Conservation (phyloP, 1,140 invertebrate genomes). For the Teleopsis dalmanni region DNA sequence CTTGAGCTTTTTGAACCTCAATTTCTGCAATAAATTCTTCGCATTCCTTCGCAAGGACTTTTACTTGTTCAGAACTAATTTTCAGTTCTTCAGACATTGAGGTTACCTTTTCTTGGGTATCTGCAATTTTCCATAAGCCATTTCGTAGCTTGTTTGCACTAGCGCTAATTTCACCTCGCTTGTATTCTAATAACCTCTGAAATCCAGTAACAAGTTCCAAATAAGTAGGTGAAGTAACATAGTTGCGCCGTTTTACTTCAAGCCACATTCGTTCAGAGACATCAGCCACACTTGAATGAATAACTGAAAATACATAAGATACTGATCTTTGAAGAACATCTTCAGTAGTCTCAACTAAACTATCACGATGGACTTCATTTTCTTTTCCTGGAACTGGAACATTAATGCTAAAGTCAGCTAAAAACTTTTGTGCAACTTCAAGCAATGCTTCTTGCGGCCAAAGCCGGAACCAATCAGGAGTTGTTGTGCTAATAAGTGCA, state of each 20-base stretch:
- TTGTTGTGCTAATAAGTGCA: conserved; percentile 74
- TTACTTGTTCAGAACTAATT: conserved; percentile 60
- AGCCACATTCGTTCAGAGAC: conserved; percentile 61
- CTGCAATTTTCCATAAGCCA: conserved; percentile 71
- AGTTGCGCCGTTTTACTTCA: conserved; percentile 74
- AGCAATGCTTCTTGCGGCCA: conserved; percentile 81
- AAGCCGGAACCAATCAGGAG: conserved; percentile 81
- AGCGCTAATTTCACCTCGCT: conserved; percentile 59
- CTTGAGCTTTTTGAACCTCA: conserved; percentile 66
- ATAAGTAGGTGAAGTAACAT: conserved; percentile 80
- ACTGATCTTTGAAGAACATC: conserved; percentile 54
- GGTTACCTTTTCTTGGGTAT: conserved; percentile 64
- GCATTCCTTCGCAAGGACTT: conserved; percentile 36
- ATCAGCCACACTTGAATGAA: conserved; percentile 67
- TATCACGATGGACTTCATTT: conserved; percentile 45
- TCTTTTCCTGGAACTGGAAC: conserved; percentile 54
- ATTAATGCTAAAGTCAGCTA: conserved; percentile 58
- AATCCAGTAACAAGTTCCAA: conserved; percentile 74
- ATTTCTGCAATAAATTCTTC: conserved; percentile 63
- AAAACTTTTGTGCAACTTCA: conserved; percentile 69
- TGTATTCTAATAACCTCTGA: conserved; percentile 68
- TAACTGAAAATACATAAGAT: conserved; percentile 64
- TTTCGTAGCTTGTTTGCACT: conserved; percentile 66
- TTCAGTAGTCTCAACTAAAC: conserved; percentile 50
- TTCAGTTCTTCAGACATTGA: conserved; percentile 73